Evolutionary conservation across 2,797 vertebrate genomes (phyloP).

Genomic region (Apodemus agrarius): DNA sequence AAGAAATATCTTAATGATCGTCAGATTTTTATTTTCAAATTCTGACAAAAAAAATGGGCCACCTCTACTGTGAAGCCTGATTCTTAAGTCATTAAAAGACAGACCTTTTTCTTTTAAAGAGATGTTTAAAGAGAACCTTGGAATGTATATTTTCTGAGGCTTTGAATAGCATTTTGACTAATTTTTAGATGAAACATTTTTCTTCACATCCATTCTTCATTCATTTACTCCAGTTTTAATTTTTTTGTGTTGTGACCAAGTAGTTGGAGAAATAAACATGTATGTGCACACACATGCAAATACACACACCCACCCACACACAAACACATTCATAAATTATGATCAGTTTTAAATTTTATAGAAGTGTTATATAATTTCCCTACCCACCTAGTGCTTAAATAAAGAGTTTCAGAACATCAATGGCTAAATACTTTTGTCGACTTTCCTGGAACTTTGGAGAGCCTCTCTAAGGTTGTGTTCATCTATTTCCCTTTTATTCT

Average conservation of each 20-base stretch:
- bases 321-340: background rate
- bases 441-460: background rate
- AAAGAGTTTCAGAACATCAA: background rate
- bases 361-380: background rate
- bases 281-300: fast-evolving
- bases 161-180: background rate
- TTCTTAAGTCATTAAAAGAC: background rate
- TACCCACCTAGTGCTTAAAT: background rate
- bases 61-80: background rate
- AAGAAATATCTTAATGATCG: background rate
- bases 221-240: background rate
- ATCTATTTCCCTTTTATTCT: background rate
- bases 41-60: background rate
- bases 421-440: background rate
- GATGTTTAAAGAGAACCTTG: background rate
- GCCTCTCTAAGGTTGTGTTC: background rate
- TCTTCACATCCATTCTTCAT: background rate
- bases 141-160: background rate
- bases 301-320: too few species aligned
- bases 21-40: background rate
- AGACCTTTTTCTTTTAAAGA: background rate
- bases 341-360: background rate
- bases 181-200: background rate
- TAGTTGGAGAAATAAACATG: background rate
- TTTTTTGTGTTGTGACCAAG: background rate